These are phyloP conservation scores for Phthorimaea operculella DNA, from an alignment of 1,140 invertebrate genomes.

Conservation along the genomic window DNA sequence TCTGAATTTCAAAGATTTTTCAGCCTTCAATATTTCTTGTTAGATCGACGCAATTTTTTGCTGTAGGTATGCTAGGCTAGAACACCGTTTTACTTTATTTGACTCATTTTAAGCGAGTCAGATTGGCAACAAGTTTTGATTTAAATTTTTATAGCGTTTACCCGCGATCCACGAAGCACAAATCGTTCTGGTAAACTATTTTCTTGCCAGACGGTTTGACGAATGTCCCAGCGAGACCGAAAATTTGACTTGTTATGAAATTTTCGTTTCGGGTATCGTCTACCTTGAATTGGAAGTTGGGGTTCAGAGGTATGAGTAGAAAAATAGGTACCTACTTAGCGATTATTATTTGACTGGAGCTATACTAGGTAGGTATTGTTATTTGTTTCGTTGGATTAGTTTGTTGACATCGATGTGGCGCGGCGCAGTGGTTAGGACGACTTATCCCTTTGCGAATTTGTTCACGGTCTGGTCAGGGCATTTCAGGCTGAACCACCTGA, in stretches of 20 bases:
- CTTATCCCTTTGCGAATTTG: too few species aligned
- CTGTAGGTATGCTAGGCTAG: conserved; percentile 17
- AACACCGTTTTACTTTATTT: conserved; percentile 35
- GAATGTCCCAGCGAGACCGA: conserved; percentile 11
- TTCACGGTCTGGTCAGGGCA: too few species aligned
- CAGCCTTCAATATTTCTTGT: too few species aligned
- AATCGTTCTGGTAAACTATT: conserved; percentile 21
- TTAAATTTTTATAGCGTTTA: conserved; percentile 32
- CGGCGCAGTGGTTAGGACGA: too few species aligned
- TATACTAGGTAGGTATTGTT: too few species aligned
- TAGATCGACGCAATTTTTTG: conserved; percentile 31
- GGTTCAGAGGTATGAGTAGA: background rate
- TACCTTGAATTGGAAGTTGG: background rate
- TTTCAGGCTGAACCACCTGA: too few species aligned
- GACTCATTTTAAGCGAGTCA: conserved; percentile 37
- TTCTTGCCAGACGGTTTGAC: conserved; percentile 19
- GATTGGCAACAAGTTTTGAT: conserved; percentile 39
- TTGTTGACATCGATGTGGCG: too few species aligned
- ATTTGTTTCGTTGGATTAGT: too few species aligned
- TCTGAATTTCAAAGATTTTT: too few species aligned
- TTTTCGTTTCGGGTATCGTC: conserved; percentile 2
- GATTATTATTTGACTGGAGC: too few species aligned
- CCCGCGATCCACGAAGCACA: conserved; percentile 14
- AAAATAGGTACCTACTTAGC: background rate
- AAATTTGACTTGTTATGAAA: conserved; percentile 15